Base-by-base conservation (phyloP, 2,888 invertebrate genomes). In the Patella depressa region DNA sequence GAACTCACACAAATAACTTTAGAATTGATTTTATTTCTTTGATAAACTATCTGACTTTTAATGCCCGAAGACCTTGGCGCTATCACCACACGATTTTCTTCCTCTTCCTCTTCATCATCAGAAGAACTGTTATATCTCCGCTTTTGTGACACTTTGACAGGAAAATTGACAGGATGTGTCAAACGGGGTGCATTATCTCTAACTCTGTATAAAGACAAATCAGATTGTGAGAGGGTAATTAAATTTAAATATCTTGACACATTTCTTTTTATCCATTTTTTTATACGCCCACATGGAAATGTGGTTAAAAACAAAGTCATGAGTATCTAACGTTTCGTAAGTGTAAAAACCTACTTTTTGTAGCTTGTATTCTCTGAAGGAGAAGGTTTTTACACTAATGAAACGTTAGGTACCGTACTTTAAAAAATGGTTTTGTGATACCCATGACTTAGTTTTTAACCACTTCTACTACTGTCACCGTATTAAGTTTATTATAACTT, bases 161-260 rank as follows among this genome's bases (percentile, higher is more conserved):
- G 53, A 24, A 3, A 65, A 75, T 17, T 55, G 69, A 55, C 11
- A 11, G 45, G 80, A 59, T 78, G 78, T 57, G 81, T 83, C 55
- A 87, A 78, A 71, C 88, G 80, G 53, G 88, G 88, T 11, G 88
- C 88, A 85, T 88, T 86, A 80, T 86, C 87, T 77, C 83, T 81
- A 17, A 88, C 86, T 74, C 88, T 87, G 77, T 54, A 78, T 80
- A 57, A 65, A 24, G 74, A 72, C 45, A 24, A n/a, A 17, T 65
- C 69, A 57, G 5, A 74, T 74, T 17, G 24, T n/a, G 29, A 71
- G 19, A n/a, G 17, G 29, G n/a, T 24, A 29, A 29, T 24, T 17
- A n/a, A 29, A 71, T 7, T 29, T 11, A 19, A 45, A 45, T 45
- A 45, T 45, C 3, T 57, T 15, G n/a, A 65, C 19, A 19, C 19